These are phyloP conservation scores for Sebastes iracundus DNA, from an alignment of 2,797 vertebrate genomes.

Conservation along the genomic window DNA sequence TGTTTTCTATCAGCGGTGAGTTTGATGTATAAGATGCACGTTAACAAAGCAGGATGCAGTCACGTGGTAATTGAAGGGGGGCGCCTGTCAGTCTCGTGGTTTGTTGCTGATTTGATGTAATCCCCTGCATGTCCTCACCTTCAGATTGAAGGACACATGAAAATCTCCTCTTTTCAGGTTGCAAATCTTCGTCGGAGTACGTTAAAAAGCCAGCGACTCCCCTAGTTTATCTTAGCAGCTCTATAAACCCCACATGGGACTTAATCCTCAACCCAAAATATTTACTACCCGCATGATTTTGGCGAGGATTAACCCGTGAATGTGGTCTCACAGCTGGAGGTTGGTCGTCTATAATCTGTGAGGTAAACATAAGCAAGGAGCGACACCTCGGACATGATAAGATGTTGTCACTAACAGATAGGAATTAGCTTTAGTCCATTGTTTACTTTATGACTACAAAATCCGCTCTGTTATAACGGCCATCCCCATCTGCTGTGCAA, in stretches of 20 bases:
- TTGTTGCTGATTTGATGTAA: constrained; percentile 42
- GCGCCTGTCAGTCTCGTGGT: constrained; percentile 26
- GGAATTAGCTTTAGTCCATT: constrained; percentile 55
- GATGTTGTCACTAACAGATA: constrained; percentile 42
- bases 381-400: constrained; percentile 27
- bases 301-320: constrained; percentile 44
- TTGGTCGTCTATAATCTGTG: constrained; percentile 45
- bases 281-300: constrained; percentile 61
- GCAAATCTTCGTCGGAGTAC: not conserved
- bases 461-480: constrained; percentile 63
- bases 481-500: constrained; percentile 62
- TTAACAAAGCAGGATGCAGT: not conserved
- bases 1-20: constrained; percentile 87
- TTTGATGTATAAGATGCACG: not conserved
- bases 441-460: constrained; percentile 68
- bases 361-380: constrained; percentile 60
- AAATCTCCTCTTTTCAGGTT: not conserved
- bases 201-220: not conserved
- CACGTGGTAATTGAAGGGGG: not conserved
- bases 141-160: constrained; percentile 14
- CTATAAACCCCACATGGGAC: not conserved
- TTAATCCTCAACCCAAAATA: constrained; percentile 44
- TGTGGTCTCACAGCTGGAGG: not conserved
- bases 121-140: constrained; percentile 17
- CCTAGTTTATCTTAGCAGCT: not conserved